Evolutionary conservation across 2,113 vertebrate genomes (phyloP).

Genomic region (Ia io): DNA sequence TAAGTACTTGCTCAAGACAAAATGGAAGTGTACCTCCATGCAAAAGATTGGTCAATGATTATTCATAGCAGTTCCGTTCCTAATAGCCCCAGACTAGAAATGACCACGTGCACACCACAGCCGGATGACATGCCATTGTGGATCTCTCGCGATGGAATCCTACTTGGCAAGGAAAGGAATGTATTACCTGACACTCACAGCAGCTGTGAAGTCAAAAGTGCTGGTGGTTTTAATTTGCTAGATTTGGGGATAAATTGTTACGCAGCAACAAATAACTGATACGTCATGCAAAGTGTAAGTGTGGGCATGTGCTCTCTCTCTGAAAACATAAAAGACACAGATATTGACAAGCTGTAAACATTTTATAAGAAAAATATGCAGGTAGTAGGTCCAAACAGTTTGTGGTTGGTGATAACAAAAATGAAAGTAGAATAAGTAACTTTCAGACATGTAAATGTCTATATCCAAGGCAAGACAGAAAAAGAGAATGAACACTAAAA

Average conservation of each 20-base stretch:
- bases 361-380: background rate
- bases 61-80: accelerated
- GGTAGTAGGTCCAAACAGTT: background rate
- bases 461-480: background rate
- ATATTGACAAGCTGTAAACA: background rate
- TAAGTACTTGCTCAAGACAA: too few species aligned
- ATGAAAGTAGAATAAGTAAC: background rate
- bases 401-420: background rate
- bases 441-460: background rate
- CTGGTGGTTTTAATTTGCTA: too few species aligned
- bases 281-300: accelerated
- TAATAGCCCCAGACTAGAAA: accelerated
- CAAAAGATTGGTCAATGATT: background rate
- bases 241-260: background rate
- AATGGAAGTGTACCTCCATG: too few species aligned
- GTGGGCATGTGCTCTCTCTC: background rate
- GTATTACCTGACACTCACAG: accelerated
- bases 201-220: background rate
- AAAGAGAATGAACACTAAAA: background rate
- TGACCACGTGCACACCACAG: accelerated
- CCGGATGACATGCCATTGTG: accelerated
- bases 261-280: accelerated
- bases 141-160: accelerated
- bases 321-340: background rate
- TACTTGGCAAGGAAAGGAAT: background rate